These are phyloP conservation scores for Amazona vittata DNA, from an alignment of 2,113 vertebrate species.

Conservation along the genomic window DNA sequence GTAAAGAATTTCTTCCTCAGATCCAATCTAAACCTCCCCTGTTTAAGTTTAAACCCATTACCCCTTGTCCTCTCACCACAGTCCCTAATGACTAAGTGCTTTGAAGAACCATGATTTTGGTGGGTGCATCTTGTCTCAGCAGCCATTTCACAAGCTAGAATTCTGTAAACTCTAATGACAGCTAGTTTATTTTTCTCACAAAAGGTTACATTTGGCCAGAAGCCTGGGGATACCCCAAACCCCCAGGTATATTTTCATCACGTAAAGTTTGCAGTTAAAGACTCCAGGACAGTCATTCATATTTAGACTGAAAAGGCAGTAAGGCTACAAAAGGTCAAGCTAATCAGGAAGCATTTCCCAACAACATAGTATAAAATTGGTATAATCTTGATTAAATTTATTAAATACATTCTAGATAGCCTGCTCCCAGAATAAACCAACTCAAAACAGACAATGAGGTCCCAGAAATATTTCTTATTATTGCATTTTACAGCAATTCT, in stretches of 20 bases:
- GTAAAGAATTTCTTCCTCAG: no score
- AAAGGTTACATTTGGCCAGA: background rate
- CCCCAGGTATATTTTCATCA: background rate
- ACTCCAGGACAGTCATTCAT: background rate
- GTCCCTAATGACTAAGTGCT: background rate
- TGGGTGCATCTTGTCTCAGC: background rate
- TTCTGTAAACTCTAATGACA: background rate
- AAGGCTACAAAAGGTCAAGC: background rate
- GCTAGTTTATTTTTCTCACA: background rate
- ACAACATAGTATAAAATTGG: background rate
- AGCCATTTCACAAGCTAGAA: background rate
- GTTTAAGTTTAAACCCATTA: no score
- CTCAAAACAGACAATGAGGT: background rate
- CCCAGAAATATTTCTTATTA: background rate
- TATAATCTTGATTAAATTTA: background rate
- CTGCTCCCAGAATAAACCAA: background rate
- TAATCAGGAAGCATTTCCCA: background rate
- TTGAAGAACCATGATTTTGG: background rate
- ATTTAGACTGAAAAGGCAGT: background rate
- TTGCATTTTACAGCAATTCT: background rate
- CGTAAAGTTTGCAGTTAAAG: background rate
- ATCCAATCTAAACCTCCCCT: no score
- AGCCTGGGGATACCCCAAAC: background rate
- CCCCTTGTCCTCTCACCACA: no score
- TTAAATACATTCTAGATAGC: background rate